Base-by-base conservation (phyloP, 2,797 vertebrate genomes). In the Tenualosa ilisha region DNA sequence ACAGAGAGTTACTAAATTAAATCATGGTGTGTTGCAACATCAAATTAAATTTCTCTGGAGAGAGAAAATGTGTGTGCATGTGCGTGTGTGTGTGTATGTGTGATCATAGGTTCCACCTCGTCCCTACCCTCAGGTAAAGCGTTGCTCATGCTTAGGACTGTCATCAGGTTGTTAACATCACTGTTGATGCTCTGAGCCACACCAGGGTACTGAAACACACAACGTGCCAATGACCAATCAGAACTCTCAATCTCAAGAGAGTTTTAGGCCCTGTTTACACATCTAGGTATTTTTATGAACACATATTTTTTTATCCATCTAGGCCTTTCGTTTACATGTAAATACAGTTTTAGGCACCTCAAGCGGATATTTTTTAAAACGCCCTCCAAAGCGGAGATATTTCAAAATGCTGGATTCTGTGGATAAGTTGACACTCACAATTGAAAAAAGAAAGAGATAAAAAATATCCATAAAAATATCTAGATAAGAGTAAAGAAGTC, bases 141-240 rank as follows among this genome's bases (percentile, higher is more conserved):
- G 84, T 99, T 99, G 94, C 98, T 99, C 96, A 99, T 98, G 89
- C 94, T 98, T 86, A 99, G 96, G 86, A 99, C 97, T 0, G 97
- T 90, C 97, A 99, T 99, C 89, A 99, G 92, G 91, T 99, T 99
- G 93, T 96, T 98, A 86, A 99, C 97, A 0, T 99, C 98, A 31
- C 98, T 99, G 94, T 96, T 95, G 94, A 99, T 99, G 91, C 98
- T 99, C 94, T 99, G 97, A 85, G 98, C 98, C 0, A 99, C 97
- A 0, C 98, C 98, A 0, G 98, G 98, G 90, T 99, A 99, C 98
- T 99, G 88, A 22, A 11, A 65, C 50, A 43, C 72, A 79, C 72
- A 79, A 40, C 72, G 22, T 43, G 15, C 40, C 72, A 79, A 43
- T 43, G 37, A 17, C 37, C 40, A 79, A 9, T 79, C 68, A 75